These are phyloP conservation scores for Porites evermanni DNA, from an alignment of 92 coral and sea anemone species.

Conservation along the genomic window DNA sequence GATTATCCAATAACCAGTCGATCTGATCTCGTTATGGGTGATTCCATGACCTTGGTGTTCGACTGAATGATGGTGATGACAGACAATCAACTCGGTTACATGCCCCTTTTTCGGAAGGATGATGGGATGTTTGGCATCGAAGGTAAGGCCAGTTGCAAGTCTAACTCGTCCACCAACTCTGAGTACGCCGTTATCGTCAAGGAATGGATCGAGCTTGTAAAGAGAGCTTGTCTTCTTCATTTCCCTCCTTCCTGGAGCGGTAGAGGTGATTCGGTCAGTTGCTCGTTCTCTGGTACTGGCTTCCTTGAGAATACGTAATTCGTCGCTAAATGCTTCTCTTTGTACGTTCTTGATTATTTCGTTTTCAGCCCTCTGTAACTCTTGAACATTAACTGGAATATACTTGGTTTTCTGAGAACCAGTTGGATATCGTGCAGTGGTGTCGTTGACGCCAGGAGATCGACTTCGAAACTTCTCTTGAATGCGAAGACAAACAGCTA, in stretches of 20 bases:
- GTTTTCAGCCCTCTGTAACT: not conserved
- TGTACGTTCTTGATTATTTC: not conserved
- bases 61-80: not conserved
- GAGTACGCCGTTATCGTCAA: not conserved
- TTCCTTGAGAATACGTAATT: not conserved
- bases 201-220: constrained; percentile 14
- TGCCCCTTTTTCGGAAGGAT: constrained; percentile 18
- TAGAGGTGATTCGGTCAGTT: not conserved
- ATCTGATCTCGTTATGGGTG: constrained; percentile 16
- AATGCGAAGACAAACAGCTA: not conserved
- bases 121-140: not conserved
- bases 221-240: constrained; percentile 7
- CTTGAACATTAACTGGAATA: constrained; percentile 3
- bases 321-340: not conserved
- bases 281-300: not conserved
- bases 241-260: not conserved
- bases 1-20: constrained; percentile 25
- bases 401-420: not conserved
- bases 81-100: not conserved
- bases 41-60: constrained; percentile 13
- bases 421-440: too few relatives aligned
- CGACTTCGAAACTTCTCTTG: not conserved
- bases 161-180: constrained; percentile 27
- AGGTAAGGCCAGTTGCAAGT: not conserved
- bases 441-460: too few relatives aligned